Evolutionary conservation across 2,797 vertebrate genomes (phyloP), one percentile per base, ranked within the genome.

Genomic region (Momotus momota): DNA sequence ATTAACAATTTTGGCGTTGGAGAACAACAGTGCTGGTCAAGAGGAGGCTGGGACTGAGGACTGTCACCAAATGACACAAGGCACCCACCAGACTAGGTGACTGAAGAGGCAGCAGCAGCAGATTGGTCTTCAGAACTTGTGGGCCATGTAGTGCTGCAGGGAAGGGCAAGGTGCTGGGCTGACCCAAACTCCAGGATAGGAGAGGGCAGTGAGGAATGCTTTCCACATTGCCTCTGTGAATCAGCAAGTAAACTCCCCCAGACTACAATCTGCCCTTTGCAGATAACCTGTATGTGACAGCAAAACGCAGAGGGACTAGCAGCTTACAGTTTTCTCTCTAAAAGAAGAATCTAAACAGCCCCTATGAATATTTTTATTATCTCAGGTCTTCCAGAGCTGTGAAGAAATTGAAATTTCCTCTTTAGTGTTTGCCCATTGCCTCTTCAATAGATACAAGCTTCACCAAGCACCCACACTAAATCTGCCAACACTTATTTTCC

Each of bases 401-500:
- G 91, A 86, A 93, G 88, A 96, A 94, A 96, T 14, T 67, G 81
- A 90, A 96, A 92, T 94, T 90, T 95, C 94, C 94, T 91, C 66
- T 91, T 92, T 87, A 65, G 87, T 69, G 74, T 74, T 91, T 97
- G 92, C 81, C 94, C 62, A 65, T 81, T 94, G 60, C 89, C 45
- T 96, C 65, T n/a, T 90, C 94, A 92, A 89, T 80, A 94, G 88
- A 96, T 81, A 82, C 77, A 96, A 70, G 93, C 91, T 87, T 89
- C 79, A 88, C 73, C 54, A 83, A 77, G 81, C 94, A 92, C 78
- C 77, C 82, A 93, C 85, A 86, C 78, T 95, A 91, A 96, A 92
- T 96, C 91, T 95, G 88, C 96, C 91, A 82, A 55, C 84, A 75
- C 86, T 93, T 93, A 88, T 95, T 97, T 97, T 94, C 95, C 92